phyloP scores from a whole-genome alignment of 1,140 invertebrate genomes.

The Drosophila kikkawai region DNA sequence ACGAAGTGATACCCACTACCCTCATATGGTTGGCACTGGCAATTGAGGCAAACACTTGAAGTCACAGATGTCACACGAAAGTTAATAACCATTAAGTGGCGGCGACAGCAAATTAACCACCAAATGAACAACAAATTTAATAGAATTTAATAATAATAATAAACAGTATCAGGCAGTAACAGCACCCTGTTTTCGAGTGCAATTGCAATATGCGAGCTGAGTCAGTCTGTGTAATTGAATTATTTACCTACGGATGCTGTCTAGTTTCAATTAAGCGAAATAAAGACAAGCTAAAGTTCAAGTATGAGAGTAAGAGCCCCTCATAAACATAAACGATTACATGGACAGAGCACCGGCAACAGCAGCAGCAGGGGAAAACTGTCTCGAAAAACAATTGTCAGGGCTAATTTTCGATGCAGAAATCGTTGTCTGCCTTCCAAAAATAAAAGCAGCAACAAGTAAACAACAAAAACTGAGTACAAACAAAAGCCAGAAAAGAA shows the following conservation, averaged over 20 bases:
- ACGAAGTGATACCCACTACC: conserved; percentile 32
- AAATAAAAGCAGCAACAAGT: conserved; percentile 17
- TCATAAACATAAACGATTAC: conserved; percentile 65
- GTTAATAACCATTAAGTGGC: conserved; percentile 79
- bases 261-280: conserved; percentile 81
- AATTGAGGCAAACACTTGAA: conserved; percentile 68
- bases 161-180: not conserved
- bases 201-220: conserved; percentile 31
- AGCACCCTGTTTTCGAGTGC: conserved; percentile 46
- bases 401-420: conserved; percentile 51
- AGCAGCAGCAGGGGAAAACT: conserved; percentile 1
- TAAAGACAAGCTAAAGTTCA: conserved; percentile 79
- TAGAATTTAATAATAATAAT: conserved; percentile 64
- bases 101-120: conserved; percentile 49
- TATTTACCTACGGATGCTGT: conserved; percentile 68
- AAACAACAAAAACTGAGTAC: conserved; percentile 5
- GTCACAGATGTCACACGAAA: conserved; percentile 82
- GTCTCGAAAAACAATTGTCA: conserved; percentile 48
- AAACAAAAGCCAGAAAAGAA: conserved; percentile 41
- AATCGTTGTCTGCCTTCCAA: conserved; percentile 30
- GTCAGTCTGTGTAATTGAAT: conserved; percentile 68
- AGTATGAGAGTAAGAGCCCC: conserved; percentile 44
- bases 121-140: conserved; percentile 52
- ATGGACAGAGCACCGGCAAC: conserved; percentile 7
- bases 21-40: conserved; percentile 29